Conservation (phyloP, 2,888 invertebrate genomes). For the Lasius fuliginosus region DNA sequence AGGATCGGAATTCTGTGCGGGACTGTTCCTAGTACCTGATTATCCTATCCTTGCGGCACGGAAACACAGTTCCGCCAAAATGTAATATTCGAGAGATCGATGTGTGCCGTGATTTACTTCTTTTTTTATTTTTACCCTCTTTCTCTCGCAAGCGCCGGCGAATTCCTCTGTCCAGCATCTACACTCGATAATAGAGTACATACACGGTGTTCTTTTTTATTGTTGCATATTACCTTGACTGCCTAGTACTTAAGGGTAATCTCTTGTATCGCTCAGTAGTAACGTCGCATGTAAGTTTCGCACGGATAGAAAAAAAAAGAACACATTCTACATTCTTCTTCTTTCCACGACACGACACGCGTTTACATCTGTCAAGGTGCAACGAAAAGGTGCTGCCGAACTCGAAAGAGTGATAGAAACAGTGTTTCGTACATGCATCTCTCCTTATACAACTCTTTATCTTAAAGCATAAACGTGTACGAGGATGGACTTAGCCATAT, state of each 20-base stretch:
- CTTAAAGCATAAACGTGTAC: conserved; percentile 7
- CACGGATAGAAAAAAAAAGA: conserved; percentile 46
- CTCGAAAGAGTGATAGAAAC: conserved; percentile 17
- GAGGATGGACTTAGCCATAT: conserved; percentile 7
- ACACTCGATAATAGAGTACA: conserved; percentile 71
- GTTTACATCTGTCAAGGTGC: conserved; percentile 58
- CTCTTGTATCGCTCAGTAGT: conserved; percentile 46
- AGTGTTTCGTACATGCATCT: conserved; percentile 35
- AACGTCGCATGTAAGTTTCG: conserved; percentile 58
- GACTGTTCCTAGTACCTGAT: conserved; percentile 85
- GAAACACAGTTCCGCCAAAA: conserved; percentile 42
- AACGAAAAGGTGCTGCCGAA: conserved; percentile 60
- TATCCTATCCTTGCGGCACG: conserved; percentile 80
- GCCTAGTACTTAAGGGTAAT: conserved; percentile 73
- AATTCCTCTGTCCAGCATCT: conserved; percentile 76
- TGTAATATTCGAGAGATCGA: conserved; percentile 23
- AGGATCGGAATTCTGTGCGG: conserved; percentile 78
- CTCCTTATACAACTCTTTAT: conserved; percentile 38
- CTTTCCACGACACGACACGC: conserved; percentile 20
- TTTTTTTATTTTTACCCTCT: conserved; percentile 24
- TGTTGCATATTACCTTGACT: conserved; percentile 75
- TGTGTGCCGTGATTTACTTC: conserved; percentile 25
- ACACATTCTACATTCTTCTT: conserved; percentile 29
- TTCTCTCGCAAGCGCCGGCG: conserved; percentile 77
- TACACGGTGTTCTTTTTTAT: conserved; percentile 71